phyloP scores from a whole-genome alignment of 2,888 invertebrate genomes.

The Galeopsomyia nigrocyanea region DNA sequence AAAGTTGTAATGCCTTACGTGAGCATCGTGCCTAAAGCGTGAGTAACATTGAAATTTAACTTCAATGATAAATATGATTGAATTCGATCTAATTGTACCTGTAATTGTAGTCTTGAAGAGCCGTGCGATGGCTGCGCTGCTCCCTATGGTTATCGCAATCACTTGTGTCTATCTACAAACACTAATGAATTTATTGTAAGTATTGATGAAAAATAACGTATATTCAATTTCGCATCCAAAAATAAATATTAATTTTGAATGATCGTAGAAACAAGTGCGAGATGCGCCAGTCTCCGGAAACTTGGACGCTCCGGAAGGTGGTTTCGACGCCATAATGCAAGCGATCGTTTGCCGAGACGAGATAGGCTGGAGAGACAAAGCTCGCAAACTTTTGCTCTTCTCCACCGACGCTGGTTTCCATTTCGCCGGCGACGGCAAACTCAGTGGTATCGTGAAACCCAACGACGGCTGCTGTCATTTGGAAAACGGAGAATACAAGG shows the following conservation, averaged over 20 bases:
- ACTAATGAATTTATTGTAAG: constrained; percentile 89
- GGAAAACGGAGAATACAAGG: constrained; percentile 82
- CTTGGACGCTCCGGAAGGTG: constrained; percentile 98
- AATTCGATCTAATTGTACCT: constrained; percentile 13
- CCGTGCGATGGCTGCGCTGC: constrained; percentile 88
- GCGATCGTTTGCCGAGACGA: constrained; percentile 90
- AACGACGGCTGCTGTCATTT: constrained; percentile 95
- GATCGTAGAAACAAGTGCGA: constrained; percentile 79
- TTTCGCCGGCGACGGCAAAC: constrained; percentile 99
- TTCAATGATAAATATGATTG: constrained; percentile 31
- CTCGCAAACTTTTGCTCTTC: constrained; percentile 93
- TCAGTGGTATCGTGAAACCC: constrained; percentile 92
- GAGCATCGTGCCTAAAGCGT: constrained; percentile 91
- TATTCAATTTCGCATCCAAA: background rate
- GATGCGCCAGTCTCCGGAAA: constrained; percentile 94
- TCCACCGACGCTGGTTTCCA: constrained; percentile 99
- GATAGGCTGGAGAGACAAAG: constrained; percentile 96
- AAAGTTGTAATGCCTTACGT: constrained; percentile 98
- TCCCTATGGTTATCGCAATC: constrained; percentile 96
- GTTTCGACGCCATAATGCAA: constrained; percentile 99
- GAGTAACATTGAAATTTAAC: constrained; percentile 67
- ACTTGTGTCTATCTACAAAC: constrained; percentile 90
- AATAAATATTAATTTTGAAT: background rate
- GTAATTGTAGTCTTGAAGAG: constrained; percentile 73
- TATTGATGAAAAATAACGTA: constrained; percentile 59